Evolutionary conservation across 1,140 invertebrate genomes (phyloP).

Genomic region (Pseudoatta argentina): DNA sequence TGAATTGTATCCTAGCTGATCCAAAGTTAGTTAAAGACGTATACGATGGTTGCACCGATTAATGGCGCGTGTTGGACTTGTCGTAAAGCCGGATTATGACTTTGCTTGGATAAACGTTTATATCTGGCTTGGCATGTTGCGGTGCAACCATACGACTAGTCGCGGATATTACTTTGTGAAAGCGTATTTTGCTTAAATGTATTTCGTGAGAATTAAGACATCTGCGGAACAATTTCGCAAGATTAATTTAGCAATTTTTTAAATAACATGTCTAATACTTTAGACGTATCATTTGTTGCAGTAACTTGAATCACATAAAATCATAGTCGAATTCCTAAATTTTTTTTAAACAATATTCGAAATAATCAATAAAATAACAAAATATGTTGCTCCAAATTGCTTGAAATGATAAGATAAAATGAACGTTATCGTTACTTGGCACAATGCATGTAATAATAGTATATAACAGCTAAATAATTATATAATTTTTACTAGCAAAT

Average conservation of each 20-base stretch:
- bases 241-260: background rate
- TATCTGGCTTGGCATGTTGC: slow-evolving; percentile 32
- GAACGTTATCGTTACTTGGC: background rate
- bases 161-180: slow-evolving; percentile 21
- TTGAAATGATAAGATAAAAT: slow-evolving; percentile 3
- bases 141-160: slow-evolving; percentile 9
- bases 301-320: background rate
- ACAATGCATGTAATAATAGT: background rate
- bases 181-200: slow-evolving; percentile 1
- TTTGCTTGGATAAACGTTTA: slow-evolving; percentile 66
- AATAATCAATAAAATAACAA: background rate
- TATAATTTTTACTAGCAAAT: background rate
- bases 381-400: background rate
- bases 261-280: background rate
- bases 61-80: slow-evolving; percentile 52
- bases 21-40: background rate
- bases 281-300: background rate
- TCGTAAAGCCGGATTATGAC: slow-evolving; percentile 57
- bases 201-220: background rate
- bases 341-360: background rate
- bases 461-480: background rate
- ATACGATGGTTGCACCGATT: slow-evolving; percentile 39
- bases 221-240: background rate
- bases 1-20: background rate
- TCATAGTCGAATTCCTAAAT: background rate